Conservation (phyloP, 2,888 invertebrate species). For the Tipula confusa region DNA sequence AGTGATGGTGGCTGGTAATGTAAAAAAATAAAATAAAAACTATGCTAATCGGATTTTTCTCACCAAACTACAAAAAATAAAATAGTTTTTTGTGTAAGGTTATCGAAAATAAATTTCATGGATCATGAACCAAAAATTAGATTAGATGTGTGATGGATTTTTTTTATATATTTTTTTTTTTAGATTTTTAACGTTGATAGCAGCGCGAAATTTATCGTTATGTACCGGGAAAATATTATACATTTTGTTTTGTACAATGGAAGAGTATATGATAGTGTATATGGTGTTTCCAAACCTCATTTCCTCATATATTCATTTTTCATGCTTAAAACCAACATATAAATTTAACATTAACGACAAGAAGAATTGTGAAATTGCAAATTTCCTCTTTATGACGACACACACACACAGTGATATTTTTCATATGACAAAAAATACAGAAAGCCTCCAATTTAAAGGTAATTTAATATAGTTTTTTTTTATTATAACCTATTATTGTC, state of each 20-base stretch:
- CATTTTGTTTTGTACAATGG: not conserved
- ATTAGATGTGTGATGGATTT: too few species aligned
- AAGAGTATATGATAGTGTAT: too few species aligned
- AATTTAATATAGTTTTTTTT: not conserved
- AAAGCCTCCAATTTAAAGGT: not conserved
- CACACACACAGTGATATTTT: not conserved
- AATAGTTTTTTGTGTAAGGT: not conserved
- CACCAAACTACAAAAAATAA: not conserved
- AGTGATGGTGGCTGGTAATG: not conserved
- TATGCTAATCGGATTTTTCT: not conserved
- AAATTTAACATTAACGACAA: not conserved
- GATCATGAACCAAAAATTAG: not conserved
- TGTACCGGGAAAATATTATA: not conserved
- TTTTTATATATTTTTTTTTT: too few species aligned
- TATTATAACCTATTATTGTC: not conserved
- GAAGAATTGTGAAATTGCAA: not conserved
- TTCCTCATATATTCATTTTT: not conserved
- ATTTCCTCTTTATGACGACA: not conserved
- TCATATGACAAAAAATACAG: not conserved
- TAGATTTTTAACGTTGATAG: not conserved
- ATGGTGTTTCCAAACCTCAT: not conserved
- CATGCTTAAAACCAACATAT: not conserved
- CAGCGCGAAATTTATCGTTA: not conserved
- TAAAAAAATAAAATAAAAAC: not conserved
- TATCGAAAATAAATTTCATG: constrained; percentile 12